phyloP scores from a whole-genome alignment of 2,888 invertebrate species.

The Stenurella melanura region DNA sequence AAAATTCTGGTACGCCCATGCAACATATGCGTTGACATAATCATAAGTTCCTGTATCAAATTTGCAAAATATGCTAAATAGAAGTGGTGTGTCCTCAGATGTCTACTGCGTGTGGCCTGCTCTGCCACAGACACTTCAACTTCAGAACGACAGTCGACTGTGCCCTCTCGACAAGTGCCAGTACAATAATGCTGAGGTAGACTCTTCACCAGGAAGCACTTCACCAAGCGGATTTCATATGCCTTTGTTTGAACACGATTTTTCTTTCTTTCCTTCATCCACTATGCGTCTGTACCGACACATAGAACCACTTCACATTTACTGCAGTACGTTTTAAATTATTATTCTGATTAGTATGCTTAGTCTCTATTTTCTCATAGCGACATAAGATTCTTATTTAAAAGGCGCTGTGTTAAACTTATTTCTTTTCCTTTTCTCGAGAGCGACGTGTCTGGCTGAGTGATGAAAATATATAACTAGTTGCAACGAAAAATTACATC shows the following conservation, averaged over 20 bases:
- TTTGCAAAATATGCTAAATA: slow-evolving; percentile 34
- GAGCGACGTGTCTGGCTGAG: background rate
- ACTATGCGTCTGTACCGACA: slow-evolving; percentile 20
- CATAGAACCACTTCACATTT: slow-evolving; percentile 32
- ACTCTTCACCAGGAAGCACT: slow-evolving; percentile 64
- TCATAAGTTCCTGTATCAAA: slow-evolving; percentile 29
- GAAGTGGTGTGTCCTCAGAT: slow-evolving; percentile 20
- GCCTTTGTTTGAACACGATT: slow-evolving; percentile 69
- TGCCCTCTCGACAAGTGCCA: slow-evolving; percentile 64
- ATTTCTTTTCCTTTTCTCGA: background rate
- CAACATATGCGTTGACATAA: background rate
- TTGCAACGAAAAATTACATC: too few relatives aligned
- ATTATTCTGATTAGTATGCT: slow-evolving; percentile 40
- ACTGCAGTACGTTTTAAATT: slow-evolving; percentile 29
- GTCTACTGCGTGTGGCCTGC: slow-evolving; percentile 17
- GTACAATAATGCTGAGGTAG: slow-evolving; percentile 65
- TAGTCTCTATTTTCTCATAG: slow-evolving; percentile 17
- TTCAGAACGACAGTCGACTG: slow-evolving; percentile 18
- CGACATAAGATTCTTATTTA: slow-evolving; percentile 8
- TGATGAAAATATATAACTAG: too few relatives aligned
- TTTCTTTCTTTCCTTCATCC: slow-evolving; percentile 59
- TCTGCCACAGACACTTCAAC: slow-evolving; percentile 28
- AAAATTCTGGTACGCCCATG: background rate
- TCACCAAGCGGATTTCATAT: slow-evolving; percentile 67
- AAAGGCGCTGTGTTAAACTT: background rate